Base-by-base conservation (phyloP, 2,113 vertebrate genomes). In the Mus pahari region DNA sequence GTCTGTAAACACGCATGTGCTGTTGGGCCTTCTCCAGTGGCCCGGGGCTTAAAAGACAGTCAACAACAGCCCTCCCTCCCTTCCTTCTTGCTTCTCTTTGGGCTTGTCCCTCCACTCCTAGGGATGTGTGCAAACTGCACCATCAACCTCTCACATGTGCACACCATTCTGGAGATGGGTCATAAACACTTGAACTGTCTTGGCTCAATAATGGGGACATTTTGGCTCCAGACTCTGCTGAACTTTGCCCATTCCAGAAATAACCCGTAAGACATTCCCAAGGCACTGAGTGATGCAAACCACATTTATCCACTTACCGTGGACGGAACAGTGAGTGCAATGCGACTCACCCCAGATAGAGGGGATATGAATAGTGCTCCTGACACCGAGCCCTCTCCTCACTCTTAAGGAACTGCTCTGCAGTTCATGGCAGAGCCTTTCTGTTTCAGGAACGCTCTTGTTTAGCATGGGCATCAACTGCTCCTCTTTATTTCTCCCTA, bases 171-270 rank as follows among this genome's bases (percentile, higher is more conserved):
- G 83, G 90, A 93, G 92, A 93, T 50, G 86, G 96, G 93, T 90
- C 94, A 68, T 94, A 92, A 95, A 98, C 94, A 70, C 81, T 77
- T 68, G 91, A 95, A 86, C 94, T 90, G 20, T 16, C 87, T 75
- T 96, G 96, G 83, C 96, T 96, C 91, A 26, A 50, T 95, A 78
- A 94, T 53, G 66, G 93, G 89, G 94, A 95, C 94, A 89, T 93
- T 96, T 90, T 97, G 95, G 95, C 97, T 97, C 95, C 93, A 97
- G 95, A 77, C 92, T 96, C 24, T 87, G 87, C 88, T 96, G 96
- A 97, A 97, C 95, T 97, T 95, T 94, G 97, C 92, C 94, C 95
- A 96, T 96, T 96, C 97, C 96, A 97, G 96, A 98, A 97, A 98
- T 91, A 97, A 96, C 97, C 89, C 24, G 0, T 64, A 95, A 96